phyloP scores from a whole-genome alignment of 2,113 vertebrate genomes.

The Sebastes fasciatus region DNA sequence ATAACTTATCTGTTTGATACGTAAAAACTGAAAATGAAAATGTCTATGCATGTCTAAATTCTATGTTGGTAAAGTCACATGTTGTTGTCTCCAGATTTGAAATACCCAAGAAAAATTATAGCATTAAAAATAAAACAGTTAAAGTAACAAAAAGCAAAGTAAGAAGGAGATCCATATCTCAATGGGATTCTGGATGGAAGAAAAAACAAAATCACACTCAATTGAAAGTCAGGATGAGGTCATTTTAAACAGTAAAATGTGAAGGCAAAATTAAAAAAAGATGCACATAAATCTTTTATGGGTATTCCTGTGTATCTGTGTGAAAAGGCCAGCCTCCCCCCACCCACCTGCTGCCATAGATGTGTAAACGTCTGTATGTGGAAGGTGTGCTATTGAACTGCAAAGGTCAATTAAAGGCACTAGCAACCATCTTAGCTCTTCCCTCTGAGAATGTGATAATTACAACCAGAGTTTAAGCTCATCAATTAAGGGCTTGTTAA shows the following conservation, averaged over 20 bases:
- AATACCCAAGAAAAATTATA: neutral
- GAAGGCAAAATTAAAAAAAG: neutral
- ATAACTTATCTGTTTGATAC: too few species aligned
- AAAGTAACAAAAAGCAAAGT: neutral
- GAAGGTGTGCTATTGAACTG: constrained; percentile 59
- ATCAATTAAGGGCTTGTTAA: constrained; percentile 83
- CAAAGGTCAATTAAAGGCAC: constrained; percentile 79
- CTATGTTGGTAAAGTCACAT: neutral
- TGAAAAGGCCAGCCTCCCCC: constrained; percentile 21
- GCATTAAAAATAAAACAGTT: neutral
- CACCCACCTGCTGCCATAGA: constrained; percentile 73
- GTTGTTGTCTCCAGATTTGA: neutral
- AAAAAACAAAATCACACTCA: neutral
- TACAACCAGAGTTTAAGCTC: constrained; percentile 78
- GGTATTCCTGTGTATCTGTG: neutral
- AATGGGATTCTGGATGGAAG: neutral
- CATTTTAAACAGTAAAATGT: neutral
- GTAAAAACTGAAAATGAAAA: too few species aligned
- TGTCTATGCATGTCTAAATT: neutral
- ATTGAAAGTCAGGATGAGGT: neutral
- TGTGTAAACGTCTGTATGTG: constrained; percentile 64
- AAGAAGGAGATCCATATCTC: neutral
- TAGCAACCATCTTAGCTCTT: constrained; percentile 85
- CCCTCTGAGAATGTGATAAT: constrained; percentile 85
- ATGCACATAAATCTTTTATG: neutral